phyloP scores from a whole-genome alignment of 2,113 vertebrate species.

The Channa argus region DNA sequence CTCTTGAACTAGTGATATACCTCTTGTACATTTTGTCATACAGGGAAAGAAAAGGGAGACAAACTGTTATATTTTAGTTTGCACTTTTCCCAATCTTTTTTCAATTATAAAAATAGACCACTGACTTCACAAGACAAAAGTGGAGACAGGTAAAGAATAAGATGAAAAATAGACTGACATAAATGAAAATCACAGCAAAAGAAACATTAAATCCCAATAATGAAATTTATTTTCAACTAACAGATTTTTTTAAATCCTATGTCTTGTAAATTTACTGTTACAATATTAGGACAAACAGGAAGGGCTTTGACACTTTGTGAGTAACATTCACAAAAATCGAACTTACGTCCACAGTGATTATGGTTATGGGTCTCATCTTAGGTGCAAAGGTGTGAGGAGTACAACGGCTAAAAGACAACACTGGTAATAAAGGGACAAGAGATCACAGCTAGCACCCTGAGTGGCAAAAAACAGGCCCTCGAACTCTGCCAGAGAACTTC shows the following conservation, averaged over 20 bases:
- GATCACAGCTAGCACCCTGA: slow-evolving; percentile 84
- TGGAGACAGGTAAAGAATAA: slow-evolving; percentile 73
- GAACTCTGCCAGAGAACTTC: slow-evolving; percentile 65
- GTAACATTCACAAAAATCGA: slow-evolving; percentile 85
- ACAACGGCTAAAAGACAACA: slow-evolving; percentile 76
- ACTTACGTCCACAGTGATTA: slow-evolving; percentile 84
- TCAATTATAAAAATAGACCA: slow-evolving; percentile 86
- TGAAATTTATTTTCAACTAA: slow-evolving; percentile 67
- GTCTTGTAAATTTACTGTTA: slow-evolving; percentile 71
- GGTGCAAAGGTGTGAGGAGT: slow-evolving; percentile 81
- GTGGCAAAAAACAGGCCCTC: slow-evolving; percentile 62
- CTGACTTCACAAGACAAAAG: slow-evolving; percentile 87
- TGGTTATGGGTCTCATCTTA: slow-evolving; percentile 82
- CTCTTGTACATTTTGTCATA: slow-evolving; percentile 79
- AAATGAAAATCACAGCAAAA: slow-evolving; percentile 79
- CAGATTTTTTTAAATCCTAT: slow-evolving; percentile 66
- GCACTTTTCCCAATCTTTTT: slow-evolving; percentile 80
- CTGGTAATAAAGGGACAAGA: slow-evolving; percentile 73
- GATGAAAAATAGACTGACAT: slow-evolving; percentile 70
- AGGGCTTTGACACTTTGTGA: slow-evolving; percentile 83
- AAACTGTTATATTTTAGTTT: slow-evolving; percentile 66
- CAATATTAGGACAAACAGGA: slow-evolving; percentile 79
- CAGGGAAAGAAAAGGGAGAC: slow-evolving; percentile 64
- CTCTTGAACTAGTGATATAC: slow-evolving; percentile 81
- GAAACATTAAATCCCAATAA: slow-evolving; percentile 73